Percentiles rank a stretch among this genome's conserved stretches.
Evolutionary conservation across 2,888 invertebrate genomes (phyloP).

Genomic region (Dicycla oo): DNA sequence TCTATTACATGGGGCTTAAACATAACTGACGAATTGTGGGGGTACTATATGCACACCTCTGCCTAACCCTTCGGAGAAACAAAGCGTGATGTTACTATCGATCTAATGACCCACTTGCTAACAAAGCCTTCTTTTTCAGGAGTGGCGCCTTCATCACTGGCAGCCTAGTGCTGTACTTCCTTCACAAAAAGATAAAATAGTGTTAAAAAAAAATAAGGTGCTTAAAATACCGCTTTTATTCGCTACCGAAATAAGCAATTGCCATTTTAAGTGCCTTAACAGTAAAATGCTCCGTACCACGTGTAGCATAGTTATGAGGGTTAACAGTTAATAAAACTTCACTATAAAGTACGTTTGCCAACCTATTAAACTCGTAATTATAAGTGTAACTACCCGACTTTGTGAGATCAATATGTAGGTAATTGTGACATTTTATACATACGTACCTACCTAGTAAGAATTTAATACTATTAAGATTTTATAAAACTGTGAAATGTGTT

Average conservation of each 20-base stretch:
- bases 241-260: slow-evolving; percentile 29
- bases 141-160: slow-evolving; percentile 83
- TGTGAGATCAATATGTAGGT: background rate
- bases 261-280: slow-evolving; percentile 36
- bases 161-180: slow-evolving; percentile 76
- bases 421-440: background rate
- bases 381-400: slow-evolving; percentile 15
- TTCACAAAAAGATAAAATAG: slow-evolving; percentile 76
- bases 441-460: background rate
- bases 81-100: background rate
- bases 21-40: no score
- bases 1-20: no score
- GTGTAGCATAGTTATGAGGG: slow-evolving; percentile 47
- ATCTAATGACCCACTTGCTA: background rate
- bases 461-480: background rate
- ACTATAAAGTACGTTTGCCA: slow-evolving; percentile 31
- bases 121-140: slow-evolving; percentile 74
- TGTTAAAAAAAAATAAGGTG: background rate
- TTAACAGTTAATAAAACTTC: slow-evolving; percentile 53
- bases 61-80: no score
- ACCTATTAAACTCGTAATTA: slow-evolving; percentile 28
- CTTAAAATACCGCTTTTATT: slow-evolving; percentile 25
- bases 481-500: background rate
- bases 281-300: slow-evolving; percentile 21
- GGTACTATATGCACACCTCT: no score